These are phyloP conservation scores for Oryzias melastigma DNA, from an alignment of 2,113 vertebrate species.

Conservation along the genomic window DNA sequence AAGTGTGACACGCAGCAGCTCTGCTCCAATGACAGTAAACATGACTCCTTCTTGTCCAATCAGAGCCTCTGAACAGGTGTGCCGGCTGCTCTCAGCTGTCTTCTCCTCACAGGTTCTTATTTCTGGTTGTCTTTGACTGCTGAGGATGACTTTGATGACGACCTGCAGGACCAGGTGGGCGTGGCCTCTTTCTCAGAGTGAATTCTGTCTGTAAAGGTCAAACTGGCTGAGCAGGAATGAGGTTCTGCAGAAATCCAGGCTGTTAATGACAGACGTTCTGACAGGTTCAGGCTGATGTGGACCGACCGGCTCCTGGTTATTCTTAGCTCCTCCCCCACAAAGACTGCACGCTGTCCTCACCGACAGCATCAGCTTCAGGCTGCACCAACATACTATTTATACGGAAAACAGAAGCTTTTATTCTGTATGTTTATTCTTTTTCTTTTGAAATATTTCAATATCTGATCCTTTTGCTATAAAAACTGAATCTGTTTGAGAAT, in stretches of 20 bases:
- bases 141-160: background rate
- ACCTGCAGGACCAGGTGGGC: constrained; percentile 53
- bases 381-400: too few relatives aligned
- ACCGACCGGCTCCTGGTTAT: too few relatives aligned
- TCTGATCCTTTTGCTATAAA: too few relatives aligned
- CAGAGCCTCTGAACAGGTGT: background rate
- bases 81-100: background rate
- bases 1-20: constrained; percentile 57
- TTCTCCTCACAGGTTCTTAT: constrained; percentile 50
- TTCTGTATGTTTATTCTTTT: too few relatives aligned
- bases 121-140: constrained; percentile 65
- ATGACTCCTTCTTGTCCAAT: background rate
- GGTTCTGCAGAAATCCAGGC: background rate
- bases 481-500: too few relatives aligned
- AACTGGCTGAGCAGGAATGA: constrained; percentile 3
- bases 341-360: too few relatives aligned
- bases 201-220: constrained; percentile 5
- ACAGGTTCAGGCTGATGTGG: too few relatives aligned
- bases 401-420: too few relatives aligned
- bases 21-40: constrained; percentile 59
- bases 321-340: too few relatives aligned
- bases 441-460: too few relatives aligned
- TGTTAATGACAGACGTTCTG: too few relatives aligned
- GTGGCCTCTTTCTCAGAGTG: background rate
- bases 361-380: too few relatives aligned